Evolutionary conservation across 2,797 vertebrate species (phyloP).

Genomic region (Urocyon cinereoargenteus): DNA sequence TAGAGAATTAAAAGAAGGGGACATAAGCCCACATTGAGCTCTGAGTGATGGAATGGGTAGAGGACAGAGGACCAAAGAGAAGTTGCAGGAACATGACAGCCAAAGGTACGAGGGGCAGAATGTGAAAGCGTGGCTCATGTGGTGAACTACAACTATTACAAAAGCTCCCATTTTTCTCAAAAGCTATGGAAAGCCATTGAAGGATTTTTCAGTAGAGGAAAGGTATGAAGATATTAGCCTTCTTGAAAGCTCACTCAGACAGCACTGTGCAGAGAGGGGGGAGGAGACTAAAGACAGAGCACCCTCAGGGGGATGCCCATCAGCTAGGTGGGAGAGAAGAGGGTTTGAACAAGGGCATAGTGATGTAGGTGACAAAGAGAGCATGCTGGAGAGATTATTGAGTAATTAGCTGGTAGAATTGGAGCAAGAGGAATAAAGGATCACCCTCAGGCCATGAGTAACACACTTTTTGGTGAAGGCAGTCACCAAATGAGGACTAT

Average conservation of each 20-base stretch:
- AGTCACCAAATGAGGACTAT: background rate
- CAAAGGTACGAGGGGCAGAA: background rate
- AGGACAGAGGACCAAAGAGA: background rate
- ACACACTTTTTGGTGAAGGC: background rate
- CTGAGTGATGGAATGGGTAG: background rate
- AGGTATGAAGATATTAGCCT: background rate
- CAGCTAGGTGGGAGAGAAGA: background rate
- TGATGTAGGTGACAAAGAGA: background rate
- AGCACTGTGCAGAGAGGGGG: background rate
- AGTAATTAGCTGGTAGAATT: background rate
- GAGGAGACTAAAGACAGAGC: background rate
- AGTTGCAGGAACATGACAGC: background rate
- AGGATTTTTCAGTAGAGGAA: background rate
- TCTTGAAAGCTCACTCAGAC: background rate
- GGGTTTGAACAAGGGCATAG: background rate
- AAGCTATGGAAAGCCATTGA: background rate
- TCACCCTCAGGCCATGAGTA: background rate
- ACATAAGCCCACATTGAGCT: background rate
- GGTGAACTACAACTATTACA: background rate
- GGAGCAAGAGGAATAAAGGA: background rate
- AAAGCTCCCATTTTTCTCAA: background rate
- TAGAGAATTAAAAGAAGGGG: background rate
- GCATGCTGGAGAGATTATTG: background rate
- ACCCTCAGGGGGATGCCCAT: background rate
- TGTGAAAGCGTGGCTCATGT: background rate